A percentile compares a stretch with the other conserved stretches of the same genome.
These are phyloP conservation scores for Lasiurus cinereus DNA, from an alignment of 2,113 vertebrate genomes.

Conservation along the genomic window DNA sequence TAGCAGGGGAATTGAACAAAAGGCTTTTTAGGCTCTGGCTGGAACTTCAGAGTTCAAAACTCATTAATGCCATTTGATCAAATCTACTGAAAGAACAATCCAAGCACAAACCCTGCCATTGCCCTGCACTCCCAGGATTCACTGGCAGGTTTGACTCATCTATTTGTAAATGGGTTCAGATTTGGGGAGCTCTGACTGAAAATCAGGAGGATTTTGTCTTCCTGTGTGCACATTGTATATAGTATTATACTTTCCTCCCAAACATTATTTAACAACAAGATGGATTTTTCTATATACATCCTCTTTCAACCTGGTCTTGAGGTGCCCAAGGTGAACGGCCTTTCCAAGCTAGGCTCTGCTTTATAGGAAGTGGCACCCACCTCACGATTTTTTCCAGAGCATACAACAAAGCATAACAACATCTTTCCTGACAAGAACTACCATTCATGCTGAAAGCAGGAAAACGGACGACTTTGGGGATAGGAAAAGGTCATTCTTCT, in stretches of 20 bases:
- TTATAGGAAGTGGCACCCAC: background rate
- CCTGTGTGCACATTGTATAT: background rate
- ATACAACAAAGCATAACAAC: background rate
- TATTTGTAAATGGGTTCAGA: slow-evolving; percentile 5
- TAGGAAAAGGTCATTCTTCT: background rate
- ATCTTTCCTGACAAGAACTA: background rate
- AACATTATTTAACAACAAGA: background rate
- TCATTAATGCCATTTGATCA: slow-evolving; percentile 71
- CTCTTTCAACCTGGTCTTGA: background rate
- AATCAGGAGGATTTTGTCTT: background rate
- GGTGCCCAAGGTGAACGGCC: background rate
- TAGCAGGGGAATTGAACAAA: slow-evolving; percentile 71
- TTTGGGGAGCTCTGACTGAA: background rate
- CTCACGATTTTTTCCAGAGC: background rate
- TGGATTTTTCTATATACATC: background rate
- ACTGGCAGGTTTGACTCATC: background rate
- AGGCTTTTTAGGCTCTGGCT: slow-evolving; percentile 34
- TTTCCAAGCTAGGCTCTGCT: background rate
- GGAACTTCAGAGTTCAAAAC: slow-evolving; percentile 73
- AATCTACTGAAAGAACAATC: slow-evolving; percentile 45
- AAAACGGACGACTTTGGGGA: background rate
- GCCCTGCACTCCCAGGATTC: background rate
- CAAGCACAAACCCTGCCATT: slow-evolving; percentile 51
- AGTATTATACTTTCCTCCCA: background rate
- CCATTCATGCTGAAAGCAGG: background rate